Evolutionary conservation across 1,140 invertebrate species (phyloP).

Genomic region (Mizuhopecten yessoensis): DNA sequence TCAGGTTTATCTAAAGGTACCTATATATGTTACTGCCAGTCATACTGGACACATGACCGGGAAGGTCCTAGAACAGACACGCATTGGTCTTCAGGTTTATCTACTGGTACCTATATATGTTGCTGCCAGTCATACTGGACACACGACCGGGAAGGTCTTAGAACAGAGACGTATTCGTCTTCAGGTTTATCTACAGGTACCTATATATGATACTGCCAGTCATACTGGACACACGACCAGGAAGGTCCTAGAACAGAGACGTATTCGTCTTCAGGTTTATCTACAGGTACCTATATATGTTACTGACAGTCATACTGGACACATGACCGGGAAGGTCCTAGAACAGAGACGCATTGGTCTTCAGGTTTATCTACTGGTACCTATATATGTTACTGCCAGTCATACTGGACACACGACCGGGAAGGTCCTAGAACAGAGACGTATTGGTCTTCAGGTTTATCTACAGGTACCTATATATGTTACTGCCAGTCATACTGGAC

Average conservation of each 20-base stretch:
- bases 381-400: too few relatives aligned
- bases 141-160: conserved; percentile 87
- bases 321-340: too few relatives aligned
- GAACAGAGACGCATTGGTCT: conserved; percentile 85
- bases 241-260: conserved; percentile 87
- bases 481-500: too few relatives aligned
- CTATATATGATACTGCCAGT: conserved; percentile 72
- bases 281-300: conserved; percentile 83
- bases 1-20: conserved; percentile 86
- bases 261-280: conserved; percentile 86
- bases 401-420: too few relatives aligned
- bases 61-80: conserved; percentile 87
- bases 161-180: conserved; percentile 86
- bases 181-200: conserved; percentile 86
- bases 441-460: conserved; percentile 77
- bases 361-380: too few relatives aligned
- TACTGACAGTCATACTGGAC: too few relatives aligned
- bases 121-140: too few relatives aligned
- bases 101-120: conserved; percentile 83
- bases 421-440: conserved; percentile 87
- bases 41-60: too few relatives aligned
- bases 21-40: conserved; percentile 72
- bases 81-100: conserved; percentile 86
- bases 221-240: too few relatives aligned
- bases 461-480: too few relatives aligned